A percentile compares a stretch with the other conserved stretches of the same genome.
Conservation (phyloP, 2,797 vertebrate species). For the Hemibagrus guttatus region DNA sequence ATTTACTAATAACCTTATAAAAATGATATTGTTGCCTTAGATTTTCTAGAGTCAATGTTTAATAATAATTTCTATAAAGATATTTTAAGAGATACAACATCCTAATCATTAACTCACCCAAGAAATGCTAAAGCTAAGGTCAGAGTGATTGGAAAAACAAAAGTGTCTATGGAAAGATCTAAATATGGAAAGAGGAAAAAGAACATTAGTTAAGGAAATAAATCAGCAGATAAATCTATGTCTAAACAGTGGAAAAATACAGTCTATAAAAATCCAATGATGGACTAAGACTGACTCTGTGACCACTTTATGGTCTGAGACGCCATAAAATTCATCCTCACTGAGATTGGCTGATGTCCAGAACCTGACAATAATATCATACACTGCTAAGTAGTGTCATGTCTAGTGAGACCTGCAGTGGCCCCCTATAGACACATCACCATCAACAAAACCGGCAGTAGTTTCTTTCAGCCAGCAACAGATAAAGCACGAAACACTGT, state of each 20-base stretch:
- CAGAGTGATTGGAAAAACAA: neutral
- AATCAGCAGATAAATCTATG: constrained; percentile 16
- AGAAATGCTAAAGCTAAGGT: neutral
- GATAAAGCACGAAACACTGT: constrained; percentile 34
- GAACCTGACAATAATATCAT: constrained; percentile 26
- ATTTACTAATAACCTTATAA: neutral
- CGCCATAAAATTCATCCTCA: neutral
- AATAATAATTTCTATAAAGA: neutral
- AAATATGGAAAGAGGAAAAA: neutral
- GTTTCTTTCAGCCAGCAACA: constrained; percentile 20
- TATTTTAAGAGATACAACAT: neutral
- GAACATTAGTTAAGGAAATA: neutral
- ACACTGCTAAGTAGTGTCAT: constrained; percentile 31
- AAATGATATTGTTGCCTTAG: neutral
- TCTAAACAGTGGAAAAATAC: neutral
- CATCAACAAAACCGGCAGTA: constrained; percentile 33
- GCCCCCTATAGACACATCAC: constrained; percentile 26
- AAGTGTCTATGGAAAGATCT: neutral
- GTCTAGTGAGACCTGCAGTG: constrained; percentile 22
- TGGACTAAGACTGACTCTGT: constrained; percentile 4
- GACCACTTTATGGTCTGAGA: constrained; percentile 1
- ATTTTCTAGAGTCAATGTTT: neutral
- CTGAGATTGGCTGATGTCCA: constrained; percentile 15
- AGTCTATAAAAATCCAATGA: neutral
- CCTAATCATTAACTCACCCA: neutral